Conservation (phyloP, 2,888 invertebrate species). For the Prosapia bicincta region DNA sequence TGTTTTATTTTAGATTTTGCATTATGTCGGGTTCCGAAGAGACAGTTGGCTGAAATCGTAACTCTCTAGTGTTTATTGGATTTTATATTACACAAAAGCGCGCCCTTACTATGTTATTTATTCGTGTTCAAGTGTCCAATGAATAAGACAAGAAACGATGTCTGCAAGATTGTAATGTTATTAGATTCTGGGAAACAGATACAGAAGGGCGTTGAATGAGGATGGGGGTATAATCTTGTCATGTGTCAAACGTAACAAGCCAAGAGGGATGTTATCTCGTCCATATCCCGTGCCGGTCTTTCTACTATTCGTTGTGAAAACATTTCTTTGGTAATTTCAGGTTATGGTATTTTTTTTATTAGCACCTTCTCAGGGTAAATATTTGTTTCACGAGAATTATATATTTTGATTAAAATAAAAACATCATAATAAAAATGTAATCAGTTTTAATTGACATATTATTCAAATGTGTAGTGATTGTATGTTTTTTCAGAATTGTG, state of each 20-base stretch:
- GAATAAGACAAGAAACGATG: background rate
- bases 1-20: too few species aligned
- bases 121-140: background rate
- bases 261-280: background rate
- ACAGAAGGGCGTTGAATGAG: background rate
- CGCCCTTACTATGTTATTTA: background rate
- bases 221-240: background rate
- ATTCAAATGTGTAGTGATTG: too few species aligned
- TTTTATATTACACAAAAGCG: background rate
- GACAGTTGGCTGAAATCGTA: background rate
- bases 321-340: background rate
- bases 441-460: too few species aligned
- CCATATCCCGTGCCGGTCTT: background rate
- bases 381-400: too few species aligned
- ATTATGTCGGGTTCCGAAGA: background rate
- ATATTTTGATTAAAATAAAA: too few species aligned
- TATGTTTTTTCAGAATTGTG: too few species aligned
- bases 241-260: constrained; percentile 2
- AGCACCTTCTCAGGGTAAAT: too few species aligned
- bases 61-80: background rate
- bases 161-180: constrained; percentile 10
- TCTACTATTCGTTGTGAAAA: background rate
- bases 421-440: too few species aligned
- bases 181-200: background rate
- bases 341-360: too few species aligned